Evolutionary conservation across 1,140 invertebrate species (phyloP), one percentile per base, ranked within the genome.

Genomic region (Eueides isabella): DNA sequence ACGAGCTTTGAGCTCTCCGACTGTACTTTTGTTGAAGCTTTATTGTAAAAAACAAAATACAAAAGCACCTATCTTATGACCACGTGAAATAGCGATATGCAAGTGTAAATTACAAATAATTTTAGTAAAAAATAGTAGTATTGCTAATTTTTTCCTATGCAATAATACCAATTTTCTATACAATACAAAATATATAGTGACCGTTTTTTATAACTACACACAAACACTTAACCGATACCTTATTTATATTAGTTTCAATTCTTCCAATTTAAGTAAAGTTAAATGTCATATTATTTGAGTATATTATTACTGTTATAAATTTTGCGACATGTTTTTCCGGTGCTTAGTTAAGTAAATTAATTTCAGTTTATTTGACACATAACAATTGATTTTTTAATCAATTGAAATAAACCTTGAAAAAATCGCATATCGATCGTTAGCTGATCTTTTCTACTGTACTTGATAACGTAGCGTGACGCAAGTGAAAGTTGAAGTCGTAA

Each of bases 1-100:
- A 19, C 2, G n/a, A 67, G 19, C 23, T 48, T 67, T n/a, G 31
- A 30, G 41, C 14, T 44, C 16, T 67, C 9, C 30, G 28, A 67
- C 66, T 48, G 66, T 55, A 74, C 14, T 41, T 41, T 62, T 23
- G 29, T 67, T 72, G 16, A 55, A 66, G 48, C 65, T 61, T 55
- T n/a, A 16, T 61, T 30, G 28, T 29, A 55, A 44, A 67, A 55
- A 55, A 55, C 44, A 26, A 29, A 55, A 67, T 12, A 67, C 48
- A 23, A 48, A 48, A 55, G 66, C 66, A 67, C 66, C 66, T 44
- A 19, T 55, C 48, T 55, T 55, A 23, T 55, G n/a, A 23, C 2
- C 19, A 26, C 19, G 48, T 55, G 19, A 26, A 55, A 23, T 55
- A 55, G 19, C 48, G 48, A 55, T 55, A 55, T 55, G 48, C 48